Evolutionary conservation across 2,888 invertebrate species (phyloP).

Genomic region (Branchellion lobata): DNA sequence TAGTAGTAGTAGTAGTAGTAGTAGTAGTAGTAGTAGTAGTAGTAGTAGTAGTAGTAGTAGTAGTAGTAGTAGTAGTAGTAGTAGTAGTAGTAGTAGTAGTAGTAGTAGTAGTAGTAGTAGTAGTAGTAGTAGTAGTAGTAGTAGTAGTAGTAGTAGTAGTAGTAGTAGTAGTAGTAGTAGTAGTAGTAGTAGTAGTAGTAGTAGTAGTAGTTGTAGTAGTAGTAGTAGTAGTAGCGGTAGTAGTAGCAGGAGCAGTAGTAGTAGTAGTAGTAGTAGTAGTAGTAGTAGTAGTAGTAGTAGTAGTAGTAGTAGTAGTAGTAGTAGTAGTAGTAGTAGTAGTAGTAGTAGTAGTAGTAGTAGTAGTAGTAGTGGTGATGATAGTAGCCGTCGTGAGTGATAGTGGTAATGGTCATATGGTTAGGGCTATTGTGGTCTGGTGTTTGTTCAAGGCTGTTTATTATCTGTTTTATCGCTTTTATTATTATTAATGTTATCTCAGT

Average conservation of each 20-base stretch:
- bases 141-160: slow-evolving; percentile 47
- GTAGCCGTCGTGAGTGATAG: no score
- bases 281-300: no score
- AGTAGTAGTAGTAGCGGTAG: no score
- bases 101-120: slow-evolving; percentile 45
- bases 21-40: slow-evolving; percentile 44
- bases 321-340: slow-evolving; percentile 39
- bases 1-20: slow-evolving; percentile 45
- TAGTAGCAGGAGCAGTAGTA: no score
- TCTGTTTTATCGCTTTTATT: not conserved
- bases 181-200: slow-evolving; percentile 47
- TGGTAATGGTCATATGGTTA: not conserved
- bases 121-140: slow-evolving; percentile 46
- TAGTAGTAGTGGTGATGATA: slow-evolving; percentile 22
- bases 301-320: slow-evolving; percentile 29
- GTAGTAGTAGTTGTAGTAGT: no score
- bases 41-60: slow-evolving; percentile 44
- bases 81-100: slow-evolving; percentile 42
- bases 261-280: no score
- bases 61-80: slow-evolving; percentile 44
- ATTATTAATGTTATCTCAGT: not conserved
- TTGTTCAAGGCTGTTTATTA: not conserved
- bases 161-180: slow-evolving; percentile 47
- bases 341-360: slow-evolving; percentile 38
- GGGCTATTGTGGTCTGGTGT: not conserved